Base-by-base conservation (phyloP, 2,888 invertebrate species). In the Caradrina kadenii region DNA sequence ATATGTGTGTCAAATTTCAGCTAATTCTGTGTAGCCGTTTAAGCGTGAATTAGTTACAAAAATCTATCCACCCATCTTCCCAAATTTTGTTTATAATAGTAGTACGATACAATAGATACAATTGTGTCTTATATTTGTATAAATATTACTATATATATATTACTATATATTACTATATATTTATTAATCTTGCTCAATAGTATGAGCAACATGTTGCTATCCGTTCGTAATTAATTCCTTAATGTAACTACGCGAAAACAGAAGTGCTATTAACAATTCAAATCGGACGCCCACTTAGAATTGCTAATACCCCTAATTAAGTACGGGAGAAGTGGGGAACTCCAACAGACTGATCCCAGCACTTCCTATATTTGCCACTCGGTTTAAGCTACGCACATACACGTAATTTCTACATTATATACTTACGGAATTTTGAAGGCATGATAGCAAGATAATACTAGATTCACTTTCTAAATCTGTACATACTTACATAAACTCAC, bases 291-390 rank as follows among this genome's bases (percentile, higher is more conserved):
- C 50, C 55, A 22, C 55, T 72, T 48, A 48, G 73, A 56, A 73
- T 63, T 73, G 58, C 35, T 54, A 79, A 74, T 79, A 26, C 22
- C 19, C 35, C 22, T 61, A 60, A 65, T 58, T 79, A 54, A 54
- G 22, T 53, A 56, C 26, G 21, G 10, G 22, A 19, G 35, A 60
- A 77, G 50, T 55, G 42, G 49, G 45, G 11, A 70, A 45, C 17
- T 45, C 1, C 10, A 55, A 21, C 35, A 26, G 22, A 45, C 15
- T 39, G 39, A 26, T 50, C 42, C 11, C 6, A 21, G 35, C 22
- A 54, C 15, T 59, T 55, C 19, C 17, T 45, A 54, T 35, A 49
- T 76, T 42, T 11, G 11, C 45, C 19, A 45, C 3, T 0, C 4
- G 1, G 7, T 48, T 10, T 17, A 45, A 17, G 45, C 15, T 17